Conservation (phyloP, 2,113 vertebrate species). For the Pomatostomus ruficeps region DNA sequence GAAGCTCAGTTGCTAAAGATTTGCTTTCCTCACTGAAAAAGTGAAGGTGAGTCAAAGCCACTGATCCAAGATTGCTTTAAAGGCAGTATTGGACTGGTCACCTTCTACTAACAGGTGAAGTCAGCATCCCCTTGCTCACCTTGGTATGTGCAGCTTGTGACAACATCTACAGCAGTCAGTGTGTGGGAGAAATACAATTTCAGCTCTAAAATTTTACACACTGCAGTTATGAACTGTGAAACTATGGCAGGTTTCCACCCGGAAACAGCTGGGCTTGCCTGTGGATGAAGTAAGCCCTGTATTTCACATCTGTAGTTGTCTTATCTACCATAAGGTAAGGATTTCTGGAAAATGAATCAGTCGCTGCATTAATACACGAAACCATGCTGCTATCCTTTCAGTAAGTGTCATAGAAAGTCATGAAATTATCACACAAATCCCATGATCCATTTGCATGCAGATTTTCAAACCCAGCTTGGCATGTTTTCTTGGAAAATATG, state of each 20-base stretch:
- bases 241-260: not conserved
- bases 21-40: not conserved
- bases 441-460: not conserved
- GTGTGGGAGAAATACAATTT: not conserved
- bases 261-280: not conserved
- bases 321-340: not conserved
- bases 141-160: not conserved
- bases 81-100: not conserved
- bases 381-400: not conserved
- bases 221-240: slow-evolving; percentile 29
- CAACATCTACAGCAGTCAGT: not conserved
- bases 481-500: slow-evolving; percentile 31
- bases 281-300: not conserved
- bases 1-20: not conserved
- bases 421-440: not conserved
- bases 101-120: not conserved
- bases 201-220: not conserved
- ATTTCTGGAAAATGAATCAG: not conserved
- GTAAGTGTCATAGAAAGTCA: not conserved
- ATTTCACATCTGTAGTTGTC: not conserved
- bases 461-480: not conserved
- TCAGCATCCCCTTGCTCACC: not conserved
- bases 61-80: not conserved
- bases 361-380: not conserved
- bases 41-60: not conserved